Evolutionary conservation across 2,797 vertebrate genomes (phyloP).

Genomic region (Rhinella marina): DNA sequence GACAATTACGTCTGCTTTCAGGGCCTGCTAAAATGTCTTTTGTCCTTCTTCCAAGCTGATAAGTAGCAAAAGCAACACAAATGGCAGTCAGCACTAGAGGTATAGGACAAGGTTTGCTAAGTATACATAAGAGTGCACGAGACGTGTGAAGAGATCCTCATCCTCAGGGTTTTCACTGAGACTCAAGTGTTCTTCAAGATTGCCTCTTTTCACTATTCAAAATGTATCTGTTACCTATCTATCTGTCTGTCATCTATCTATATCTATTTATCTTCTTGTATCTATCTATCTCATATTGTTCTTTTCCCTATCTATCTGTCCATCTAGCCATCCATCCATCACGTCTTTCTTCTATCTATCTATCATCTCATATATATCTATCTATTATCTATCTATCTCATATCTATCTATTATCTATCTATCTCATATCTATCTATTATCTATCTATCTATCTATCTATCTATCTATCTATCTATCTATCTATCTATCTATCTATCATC

Average conservation of each 20-base stretch:
- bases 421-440: not conserved
- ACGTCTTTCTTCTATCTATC: too few species aligned
- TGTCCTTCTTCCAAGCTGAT: not conserved
- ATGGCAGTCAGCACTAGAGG: not conserved
- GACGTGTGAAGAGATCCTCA: not conserved
- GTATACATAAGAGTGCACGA: not conserved
- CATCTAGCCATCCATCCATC: too few species aligned
- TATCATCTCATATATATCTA: too few species aligned
- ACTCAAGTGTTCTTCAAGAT: not conserved
- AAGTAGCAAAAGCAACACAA: not conserved
- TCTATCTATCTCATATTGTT: not conserved
- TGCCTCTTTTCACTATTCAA: not conserved
- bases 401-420: not conserved
- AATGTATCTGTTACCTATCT: not conserved
- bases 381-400: too few species aligned
- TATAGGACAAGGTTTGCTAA: not conserved
- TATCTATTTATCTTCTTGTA: not conserved
- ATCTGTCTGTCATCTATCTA: not conserved
- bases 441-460: too few species aligned
- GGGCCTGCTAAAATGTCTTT: not conserved
- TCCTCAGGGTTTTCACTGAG: not conserved
- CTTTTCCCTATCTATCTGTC: not conserved
- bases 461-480: too few species aligned
- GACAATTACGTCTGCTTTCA: too few species aligned
- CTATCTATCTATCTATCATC: too few species aligned